Percentiles rank a stretch among this genome's conserved stretches.
Evolutionary conservation across 2,113 vertebrate species (phyloP).

Genomic region (Mobula hypostoma): DNA sequence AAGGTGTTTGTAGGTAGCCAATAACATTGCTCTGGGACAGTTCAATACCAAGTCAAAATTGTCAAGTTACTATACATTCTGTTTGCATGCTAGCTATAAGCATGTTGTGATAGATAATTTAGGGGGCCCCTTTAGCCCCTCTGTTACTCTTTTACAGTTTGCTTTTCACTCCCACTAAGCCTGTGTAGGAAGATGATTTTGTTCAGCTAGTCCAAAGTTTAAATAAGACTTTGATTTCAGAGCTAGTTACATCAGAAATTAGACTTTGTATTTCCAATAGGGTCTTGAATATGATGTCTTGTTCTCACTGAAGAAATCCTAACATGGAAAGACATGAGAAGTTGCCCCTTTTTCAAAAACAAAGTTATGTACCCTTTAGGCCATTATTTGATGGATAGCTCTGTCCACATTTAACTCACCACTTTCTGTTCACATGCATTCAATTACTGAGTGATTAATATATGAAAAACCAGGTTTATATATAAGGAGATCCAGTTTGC

Average conservation of each 20-base stretch:
- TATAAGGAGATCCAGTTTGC: background rate
- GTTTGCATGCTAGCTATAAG: background rate
- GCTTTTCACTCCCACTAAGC: background rate
- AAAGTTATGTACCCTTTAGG: background rate
- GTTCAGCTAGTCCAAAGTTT: background rate
- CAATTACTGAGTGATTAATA: background rate
- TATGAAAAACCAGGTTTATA: background rate
- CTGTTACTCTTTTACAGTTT: background rate
- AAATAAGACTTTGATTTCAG: background rate
- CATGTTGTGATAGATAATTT: background rate
- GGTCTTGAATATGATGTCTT: background rate
- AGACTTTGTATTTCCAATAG: background rate
- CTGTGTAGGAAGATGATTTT: background rate
- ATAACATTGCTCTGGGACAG: background rate
- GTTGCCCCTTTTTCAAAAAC: background rate
- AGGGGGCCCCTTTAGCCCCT: background rate
- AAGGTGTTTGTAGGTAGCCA: background rate
- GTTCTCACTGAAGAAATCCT: background rate
- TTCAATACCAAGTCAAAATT: background rate
- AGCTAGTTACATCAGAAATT: background rate
- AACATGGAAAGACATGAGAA: background rate
- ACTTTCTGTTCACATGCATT: background rate
- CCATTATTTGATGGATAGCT: background rate
- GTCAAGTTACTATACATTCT: background rate
- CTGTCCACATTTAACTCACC: background rate